These are phyloP conservation scores for Cygnus atratus DNA, from an alignment of 2,113 vertebrate genomes.

Conservation along the genomic window DNA sequence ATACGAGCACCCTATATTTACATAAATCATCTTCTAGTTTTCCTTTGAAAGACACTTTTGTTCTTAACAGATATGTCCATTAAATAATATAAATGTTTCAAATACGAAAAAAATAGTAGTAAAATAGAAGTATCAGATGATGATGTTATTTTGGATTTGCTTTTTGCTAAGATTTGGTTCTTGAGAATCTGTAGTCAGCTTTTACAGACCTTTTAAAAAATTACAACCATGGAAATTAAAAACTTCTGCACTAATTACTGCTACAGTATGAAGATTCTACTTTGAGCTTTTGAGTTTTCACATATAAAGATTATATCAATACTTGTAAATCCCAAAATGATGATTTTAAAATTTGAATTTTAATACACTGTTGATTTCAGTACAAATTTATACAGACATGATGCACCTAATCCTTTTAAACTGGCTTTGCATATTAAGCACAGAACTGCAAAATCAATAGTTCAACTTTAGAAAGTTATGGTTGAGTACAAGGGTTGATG, in stretches of 20 bases:
- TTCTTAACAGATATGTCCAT: constrained; percentile 61
- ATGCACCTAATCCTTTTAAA: constrained; percentile 37
- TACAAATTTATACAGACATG: constrained; percentile 43
- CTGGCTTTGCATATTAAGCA: constrained; percentile 50
- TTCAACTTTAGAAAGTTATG: constrained; percentile 14
- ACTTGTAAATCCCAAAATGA: constrained; percentile 42
- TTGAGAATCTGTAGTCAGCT: constrained; percentile 43
- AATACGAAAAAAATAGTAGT: constrained; percentile 54
- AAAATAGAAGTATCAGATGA: constrained; percentile 62
- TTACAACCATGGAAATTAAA: constrained; percentile 1
- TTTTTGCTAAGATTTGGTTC: constrained; percentile 55
- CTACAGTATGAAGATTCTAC: constrained; percentile 1
- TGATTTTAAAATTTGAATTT: constrained; percentile 44
- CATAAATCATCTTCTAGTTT: constrained; percentile 69
- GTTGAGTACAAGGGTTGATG: constrained; percentile 18
- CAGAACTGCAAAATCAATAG: constrained; percentile 17
- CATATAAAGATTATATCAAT: constrained; percentile 1
- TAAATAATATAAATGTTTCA: constrained; percentile 70
- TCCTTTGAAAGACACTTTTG: constrained; percentile 54
- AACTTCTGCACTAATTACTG: constrained; percentile 17
- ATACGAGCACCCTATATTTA: constrained; percentile 73
- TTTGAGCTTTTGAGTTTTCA: constrained; percentile 26
- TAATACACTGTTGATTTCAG: constrained; percentile 39
- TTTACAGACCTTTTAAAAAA: constrained; percentile 9
- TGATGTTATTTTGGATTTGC: constrained; percentile 41